Base-by-base conservation (phyloP, 37 sponge, comb jelly and placozoan genomes). In the Cliona cf. orientalis region DNA sequence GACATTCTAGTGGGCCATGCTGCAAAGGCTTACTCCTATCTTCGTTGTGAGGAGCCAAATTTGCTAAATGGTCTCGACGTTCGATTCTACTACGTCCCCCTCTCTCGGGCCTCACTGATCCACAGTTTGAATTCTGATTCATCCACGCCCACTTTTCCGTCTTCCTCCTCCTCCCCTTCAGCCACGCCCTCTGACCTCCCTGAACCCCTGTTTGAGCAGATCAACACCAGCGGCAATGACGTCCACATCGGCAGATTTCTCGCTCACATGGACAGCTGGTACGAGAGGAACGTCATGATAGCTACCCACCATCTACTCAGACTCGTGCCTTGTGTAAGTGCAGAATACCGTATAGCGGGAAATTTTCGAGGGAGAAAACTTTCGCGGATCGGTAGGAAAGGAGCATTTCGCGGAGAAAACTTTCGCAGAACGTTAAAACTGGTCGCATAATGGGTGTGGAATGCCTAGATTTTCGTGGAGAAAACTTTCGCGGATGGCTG, bases 261-360 rank as follows among this genome's bases (percentile, higher is more conserved):
- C 41, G 61, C 90, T 0, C 83, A 95, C 53, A 58, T 89, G 74
- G 95, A 95, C 92, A 90, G 95, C 59, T 95, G 95, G 95, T 95
- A 95, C 44, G 92, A 95, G 81, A 76, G 91, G 40, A 95, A 95
- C 40, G 82, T 95, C 17, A 72, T 91, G 66, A 43, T 89, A 57
- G 83, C 95, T 14, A 80, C 86, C 4, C 95, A 95, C 82, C 86
- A 89, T 40, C 22, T 75, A 0, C 70, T 93, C 19, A 53, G 90
- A 39, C 41, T 93, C 1, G 57, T 93, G 3, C 94, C 94, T 29
- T 36, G 78, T 33, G 93, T 93, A 44, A 85, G 93, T 88, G 22
- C 40, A 29, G 60, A 3, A 25, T 59, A 22, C 5, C 26, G 63
- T 5, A 61, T n/a, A n/a, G n/a, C n/a, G n/a, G n/a, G n/a, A n/a